phyloP scores from a whole-genome alignment of 2,888 invertebrate species.

The Eubasilissa splendida region DNA sequence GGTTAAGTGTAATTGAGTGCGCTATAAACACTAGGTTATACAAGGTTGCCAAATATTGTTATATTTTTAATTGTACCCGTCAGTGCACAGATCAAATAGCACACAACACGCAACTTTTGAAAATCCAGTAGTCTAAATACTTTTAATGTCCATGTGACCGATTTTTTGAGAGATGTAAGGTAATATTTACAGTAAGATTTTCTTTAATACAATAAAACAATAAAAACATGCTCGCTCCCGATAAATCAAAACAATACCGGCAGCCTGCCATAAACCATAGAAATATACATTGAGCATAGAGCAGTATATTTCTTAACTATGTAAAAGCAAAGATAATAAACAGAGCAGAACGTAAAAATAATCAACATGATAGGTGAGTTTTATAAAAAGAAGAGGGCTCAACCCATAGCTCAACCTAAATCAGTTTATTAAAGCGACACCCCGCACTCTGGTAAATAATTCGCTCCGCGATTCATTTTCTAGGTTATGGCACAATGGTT shows the following conservation, averaged over 20 bases:
- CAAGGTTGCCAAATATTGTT: conserved; percentile 5
- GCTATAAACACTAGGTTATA: not conserved
- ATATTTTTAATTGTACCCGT: conserved; percentile 13
- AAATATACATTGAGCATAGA: not conserved
- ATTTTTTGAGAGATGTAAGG: not conserved
- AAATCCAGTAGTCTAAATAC: not conserved
- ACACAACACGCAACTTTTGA: not conserved
- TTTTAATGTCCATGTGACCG: not conserved
- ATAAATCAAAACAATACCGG: conserved; percentile 38
- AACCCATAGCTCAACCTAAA: too few species aligned
- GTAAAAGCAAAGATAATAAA: too few species aligned
- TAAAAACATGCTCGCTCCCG: conserved; percentile 17
- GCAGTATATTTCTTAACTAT: too few species aligned
- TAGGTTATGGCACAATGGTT: too few species aligned
- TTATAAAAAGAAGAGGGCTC: too few species aligned
- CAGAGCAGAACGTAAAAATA: too few species aligned
- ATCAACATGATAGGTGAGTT: too few species aligned
- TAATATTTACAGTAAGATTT: not conserved
- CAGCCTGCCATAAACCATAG: conserved; percentile 19
- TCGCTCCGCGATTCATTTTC: too few species aligned
- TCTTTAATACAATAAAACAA: conserved; percentile 3
- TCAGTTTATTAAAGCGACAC: too few species aligned
- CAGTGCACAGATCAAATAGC: conserved; percentile 9
- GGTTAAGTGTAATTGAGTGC: not conserved
- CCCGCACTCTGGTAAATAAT: too few species aligned